Evolutionary conservation across 2,113 vertebrate species (phyloP).

Genomic region (Notarius quadriscutis): DNA sequence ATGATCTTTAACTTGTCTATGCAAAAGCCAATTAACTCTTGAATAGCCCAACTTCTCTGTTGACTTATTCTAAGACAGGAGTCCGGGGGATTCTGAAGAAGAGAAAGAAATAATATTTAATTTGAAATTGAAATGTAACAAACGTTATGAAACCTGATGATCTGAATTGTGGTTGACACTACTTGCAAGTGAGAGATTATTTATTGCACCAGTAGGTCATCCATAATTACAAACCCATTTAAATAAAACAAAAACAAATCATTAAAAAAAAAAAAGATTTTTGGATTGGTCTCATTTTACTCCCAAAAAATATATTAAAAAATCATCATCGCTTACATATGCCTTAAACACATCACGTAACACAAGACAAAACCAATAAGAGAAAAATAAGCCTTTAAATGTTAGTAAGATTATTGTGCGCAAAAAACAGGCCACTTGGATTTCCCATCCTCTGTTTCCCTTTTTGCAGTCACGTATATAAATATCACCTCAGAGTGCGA

Average conservation of each 20-base stretch:
- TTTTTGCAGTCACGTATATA: slow-evolving; percentile 18
- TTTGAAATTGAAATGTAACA: background rate
- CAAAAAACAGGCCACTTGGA: background rate
- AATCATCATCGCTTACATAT: background rate
- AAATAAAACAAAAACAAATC: background rate
- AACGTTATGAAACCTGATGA: slow-evolving; percentile 10
- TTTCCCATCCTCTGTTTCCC: background rate
- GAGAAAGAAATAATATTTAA: background rate
- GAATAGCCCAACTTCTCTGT: background rate
- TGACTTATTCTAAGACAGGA: slow-evolving; percentile 1
- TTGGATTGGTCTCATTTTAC: background rate
- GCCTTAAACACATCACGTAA: background rate
- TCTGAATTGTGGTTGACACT: slow-evolving; percentile 12
- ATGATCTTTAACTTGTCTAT: background rate
- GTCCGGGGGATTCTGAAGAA: background rate
- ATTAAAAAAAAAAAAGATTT: background rate
- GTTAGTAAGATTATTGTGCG: background rate
- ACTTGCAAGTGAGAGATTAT: background rate
- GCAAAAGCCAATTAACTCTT: background rate
- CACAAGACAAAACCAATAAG: too few relatives aligned
- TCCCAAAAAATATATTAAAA: background rate
- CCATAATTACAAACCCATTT: background rate
- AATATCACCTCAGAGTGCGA: background rate
- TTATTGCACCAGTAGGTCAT: background rate
- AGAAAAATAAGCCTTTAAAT: background rate